A percentile compares a stretch with the other conserved stretches of the same genome.
These are phyloP conservation scores for Euzophera pinguis DNA, from an alignment of 2,888 invertebrate species.

Conservation along the genomic window DNA sequence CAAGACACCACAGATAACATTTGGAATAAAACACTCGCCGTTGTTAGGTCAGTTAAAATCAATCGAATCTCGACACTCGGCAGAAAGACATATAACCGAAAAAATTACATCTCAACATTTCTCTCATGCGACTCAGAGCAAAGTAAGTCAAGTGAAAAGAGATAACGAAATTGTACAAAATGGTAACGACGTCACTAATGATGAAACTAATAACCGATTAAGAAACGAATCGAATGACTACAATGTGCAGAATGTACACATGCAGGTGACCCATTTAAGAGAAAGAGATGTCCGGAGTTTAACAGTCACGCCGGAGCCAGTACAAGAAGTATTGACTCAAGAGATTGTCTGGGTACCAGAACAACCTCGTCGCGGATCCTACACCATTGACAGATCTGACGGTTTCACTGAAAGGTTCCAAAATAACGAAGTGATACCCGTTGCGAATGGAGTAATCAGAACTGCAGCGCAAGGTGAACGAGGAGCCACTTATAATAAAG, in stretches of 20 bases:
- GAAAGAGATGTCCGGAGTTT: conserved; percentile 56
- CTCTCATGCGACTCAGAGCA: conserved; percentile 12
- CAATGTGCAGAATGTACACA: conserved; percentile 35
- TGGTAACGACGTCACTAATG: conserved; percentile 26
- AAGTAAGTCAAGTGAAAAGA: conserved; percentile 12
- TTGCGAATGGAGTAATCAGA: conserved; percentile 54
- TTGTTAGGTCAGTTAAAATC: conserved; percentile 79
- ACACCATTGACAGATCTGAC: conserved; percentile 64
- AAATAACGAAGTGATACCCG: conserved; percentile 57
- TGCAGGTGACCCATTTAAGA: conserved; percentile 57
- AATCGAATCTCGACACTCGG: conserved; percentile 36
- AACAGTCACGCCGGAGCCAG: conserved; percentile 61
- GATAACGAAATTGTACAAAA: conserved; percentile 22
- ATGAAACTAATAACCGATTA: conserved; percentile 23
- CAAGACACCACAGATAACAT: conserved; percentile 80
- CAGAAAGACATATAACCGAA: conserved; percentile 26
- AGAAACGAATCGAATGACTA: conserved; percentile 29
- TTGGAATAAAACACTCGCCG: conserved; percentile 93
- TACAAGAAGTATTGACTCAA: conserved; percentile 59
- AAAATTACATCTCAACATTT: conserved; percentile 16
- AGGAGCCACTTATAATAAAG: conserved; percentile 46
- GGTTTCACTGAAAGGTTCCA: conserved; percentile 57
- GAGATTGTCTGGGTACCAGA: conserved; percentile 71
- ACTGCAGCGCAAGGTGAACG: conserved; percentile 54
- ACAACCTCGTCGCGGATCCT: conserved; percentile 63